phyloP scores from a whole-genome alignment of 2,888 invertebrate species.

The Zygaena filipendulae region DNA sequence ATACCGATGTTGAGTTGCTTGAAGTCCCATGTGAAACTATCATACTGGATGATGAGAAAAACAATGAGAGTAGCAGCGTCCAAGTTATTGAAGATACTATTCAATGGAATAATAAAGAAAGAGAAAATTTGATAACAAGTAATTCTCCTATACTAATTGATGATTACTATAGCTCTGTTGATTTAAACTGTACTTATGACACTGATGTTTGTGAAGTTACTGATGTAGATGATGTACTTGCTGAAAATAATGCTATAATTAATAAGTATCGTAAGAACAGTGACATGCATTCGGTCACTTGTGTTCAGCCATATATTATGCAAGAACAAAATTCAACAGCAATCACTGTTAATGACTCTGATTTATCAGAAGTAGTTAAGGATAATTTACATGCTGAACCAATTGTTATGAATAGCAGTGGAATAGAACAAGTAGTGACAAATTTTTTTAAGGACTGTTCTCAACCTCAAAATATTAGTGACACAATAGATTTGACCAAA shows the following conservation, averaged over 20 bases:
- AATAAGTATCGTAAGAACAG: constrained; percentile 16
- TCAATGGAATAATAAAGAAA: not conserved
- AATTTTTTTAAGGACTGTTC: too few species aligned
- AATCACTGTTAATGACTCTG: too few species aligned
- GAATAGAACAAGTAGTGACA: too few species aligned
- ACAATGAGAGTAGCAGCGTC: constrained; percentile 3
- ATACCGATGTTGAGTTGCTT: constrained; percentile 20
- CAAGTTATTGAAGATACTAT: not conserved
- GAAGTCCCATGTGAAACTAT: constrained; percentile 22
- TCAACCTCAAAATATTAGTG: too few species aligned
- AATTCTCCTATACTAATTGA: constrained; percentile 17
- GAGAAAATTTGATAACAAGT: constrained; percentile 4
- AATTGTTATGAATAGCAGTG: too few species aligned
- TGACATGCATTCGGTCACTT: constrained; percentile 14
- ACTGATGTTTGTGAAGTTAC: constrained; percentile 21
- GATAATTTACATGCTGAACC: too few species aligned
- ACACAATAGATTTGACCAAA: too few species aligned
- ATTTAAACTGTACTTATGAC: constrained; percentile 5
- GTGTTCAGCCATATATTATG: constrained; percentile 13
- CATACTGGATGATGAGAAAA: constrained; percentile 16
- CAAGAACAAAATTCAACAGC: too few species aligned
- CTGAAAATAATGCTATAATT: constrained; percentile 24
- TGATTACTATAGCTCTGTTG: constrained; percentile 17
- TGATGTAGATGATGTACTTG: constrained; percentile 30
- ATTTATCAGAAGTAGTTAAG: too few species aligned